These are phyloP conservation scores for Orgyia antiqua DNA, from an alignment of 2,888 invertebrate genomes.

Conservation along the genomic window DNA sequence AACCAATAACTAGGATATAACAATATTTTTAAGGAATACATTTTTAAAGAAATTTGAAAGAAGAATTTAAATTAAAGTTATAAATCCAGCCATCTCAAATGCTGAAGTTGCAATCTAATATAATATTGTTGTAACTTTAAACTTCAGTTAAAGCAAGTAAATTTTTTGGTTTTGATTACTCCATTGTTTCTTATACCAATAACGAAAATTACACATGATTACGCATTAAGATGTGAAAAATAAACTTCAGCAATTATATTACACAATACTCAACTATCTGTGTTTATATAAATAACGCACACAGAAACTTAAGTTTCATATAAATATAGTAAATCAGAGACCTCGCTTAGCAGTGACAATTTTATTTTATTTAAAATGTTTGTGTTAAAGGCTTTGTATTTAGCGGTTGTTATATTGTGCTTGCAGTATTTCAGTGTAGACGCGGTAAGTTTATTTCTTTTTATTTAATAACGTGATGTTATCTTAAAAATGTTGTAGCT, in stretches of 20 bases:
- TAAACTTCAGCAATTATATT: conserved; percentile 16
- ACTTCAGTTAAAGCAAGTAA: no score
- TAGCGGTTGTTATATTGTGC: conserved; percentile 5
- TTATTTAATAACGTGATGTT: no score
- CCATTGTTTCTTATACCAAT: not conserved
- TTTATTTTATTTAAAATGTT: conserved; percentile 11
- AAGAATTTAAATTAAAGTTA: no score
- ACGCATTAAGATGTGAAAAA: conserved; percentile 7
- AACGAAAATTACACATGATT: conserved; percentile 2
- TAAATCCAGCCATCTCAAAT: no score
- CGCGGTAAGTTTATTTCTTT: not conserved
- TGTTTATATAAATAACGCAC: conserved; percentile 20
- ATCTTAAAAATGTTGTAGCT: no score
- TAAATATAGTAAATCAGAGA: conserved; percentile 7
- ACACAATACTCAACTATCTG: conserved; percentile 3
- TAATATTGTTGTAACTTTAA: no score
- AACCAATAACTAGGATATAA: no score
- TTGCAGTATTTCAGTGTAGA: conserved; percentile 1
- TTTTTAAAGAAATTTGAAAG: no score
- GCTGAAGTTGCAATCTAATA: no score
- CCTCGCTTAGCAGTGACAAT: not conserved
- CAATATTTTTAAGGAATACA: no score
- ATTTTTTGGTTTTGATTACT: no score
- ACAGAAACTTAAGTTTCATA: conserved; percentile 9
- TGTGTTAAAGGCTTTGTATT: conserved; percentile 1